Evolutionary conservation across 2,888 invertebrate species (phyloP), one percentile per base, ranked within the genome.

Genomic region (Nomada hirtipes): DNA sequence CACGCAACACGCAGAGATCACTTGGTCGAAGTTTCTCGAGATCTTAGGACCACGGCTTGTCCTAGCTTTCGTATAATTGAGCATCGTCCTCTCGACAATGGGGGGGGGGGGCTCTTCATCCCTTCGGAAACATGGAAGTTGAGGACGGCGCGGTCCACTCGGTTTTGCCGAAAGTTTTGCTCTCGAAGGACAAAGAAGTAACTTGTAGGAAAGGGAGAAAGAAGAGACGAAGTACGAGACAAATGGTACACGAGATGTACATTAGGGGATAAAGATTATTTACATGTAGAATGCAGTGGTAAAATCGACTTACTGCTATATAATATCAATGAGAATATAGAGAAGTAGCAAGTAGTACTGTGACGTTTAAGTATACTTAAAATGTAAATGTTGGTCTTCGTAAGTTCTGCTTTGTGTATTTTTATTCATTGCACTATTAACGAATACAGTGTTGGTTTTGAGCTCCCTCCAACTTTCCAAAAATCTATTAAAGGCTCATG

Each of bases 1-100:
- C 67, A 64, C 70, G 78, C 71, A 59, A 63, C 59, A 18, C 26
- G 57, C 44, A 26, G 60, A 57, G 80, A 80, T 82, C 79, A 71
- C 71, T 72, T 55, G 57, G 71, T 44, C 79, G 18, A 83, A 86
- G 70, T 86, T 86, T 86, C 72, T 57, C 83, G 59, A 86, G 86
- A 83, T 85, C 75, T 64, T 50, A 18, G 73, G 64, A 63, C 3
- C 60, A 26, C 57, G 61, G 47, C 65, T 77, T 76, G 83, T 60
- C 50, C 57, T 42, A 47, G 53, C 60, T 64, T 75, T 85, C 63
- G 75, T 85, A 90, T 91, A 91, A 91, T 91, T 91, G 90, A 89
- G 87, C 86, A 71, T 76, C 84, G 23, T 63, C 74, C 86, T 67
- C 61, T 55, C 26, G 52, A 60, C 36, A 36, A 1, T 7, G 36